Base-by-base conservation (phyloP, 1,140 invertebrate species). In the Pteromalus puparum region DNA sequence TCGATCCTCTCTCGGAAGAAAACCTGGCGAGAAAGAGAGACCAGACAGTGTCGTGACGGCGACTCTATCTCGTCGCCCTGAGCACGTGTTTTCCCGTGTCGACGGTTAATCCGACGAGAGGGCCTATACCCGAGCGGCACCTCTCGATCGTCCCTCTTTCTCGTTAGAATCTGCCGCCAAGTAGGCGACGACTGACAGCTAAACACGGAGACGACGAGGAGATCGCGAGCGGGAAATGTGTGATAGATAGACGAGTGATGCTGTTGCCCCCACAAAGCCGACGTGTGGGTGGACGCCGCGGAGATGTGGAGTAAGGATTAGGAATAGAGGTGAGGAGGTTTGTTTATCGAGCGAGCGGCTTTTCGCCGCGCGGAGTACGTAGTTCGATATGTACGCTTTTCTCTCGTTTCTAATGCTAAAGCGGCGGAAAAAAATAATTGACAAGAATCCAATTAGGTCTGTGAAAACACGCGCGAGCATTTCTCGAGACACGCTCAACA, bases 81-180 rank as follows among this genome's bases (percentile, higher is more conserved):
- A 74, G 73, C 73, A 74, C 73, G 73, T 74, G 73, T 74, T 74
- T n/a, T 1, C 73, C 34, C 73, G 73, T 38, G 38, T 34, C 38
- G 73, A 42, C 73, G 34, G 73, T 74, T 74, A 74, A 74, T 74
- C 73, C 73, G 38, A 38, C 73, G 15, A 42, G n/a, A 34, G 21
- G 18, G 1, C 10, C 13, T 21, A 21, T 12, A 73, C 21, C n/a
- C 12, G 65, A 15, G 68, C 38, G 21, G 21, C 28, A 28, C 75
- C 46, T 77, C 26, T 61, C 53, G 53, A 42, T 46, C 42, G 34
- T 76, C 74, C 42, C 74, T 72, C n/a, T 72, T 34, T 34, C 30
- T 76, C 38, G 74, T 76, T 72, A 30, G 68, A 34, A 72, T 72
- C 68, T 72, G 68, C 68, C 68, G 68, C 68, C 68, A 30, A 2